Evolutionary conservation across 2,888 invertebrate species (phyloP), one percentile per base, ranked within the genome.

Genomic region (Anaspis maculata): DNA sequence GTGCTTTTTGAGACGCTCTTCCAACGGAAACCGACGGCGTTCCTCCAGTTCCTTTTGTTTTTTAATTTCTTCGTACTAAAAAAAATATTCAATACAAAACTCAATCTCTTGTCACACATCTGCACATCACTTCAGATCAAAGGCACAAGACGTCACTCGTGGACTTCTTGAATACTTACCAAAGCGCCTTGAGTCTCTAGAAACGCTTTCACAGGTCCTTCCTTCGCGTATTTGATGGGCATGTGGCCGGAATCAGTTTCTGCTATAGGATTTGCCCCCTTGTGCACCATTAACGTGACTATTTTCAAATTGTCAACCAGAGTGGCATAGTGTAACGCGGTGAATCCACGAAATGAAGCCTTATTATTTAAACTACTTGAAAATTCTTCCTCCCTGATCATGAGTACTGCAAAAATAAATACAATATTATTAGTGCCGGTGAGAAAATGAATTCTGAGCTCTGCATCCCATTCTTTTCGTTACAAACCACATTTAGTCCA

Each of bases 291-390:
- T 22, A 74, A 64, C 52, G 72, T 67, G 3, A 83, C 76, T 21
- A 77, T 71, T 13, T 70, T 70, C 2, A 69, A 54, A 45, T 81
- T 77, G 66, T 89, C 82, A 2, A 77, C 73, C 25, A 92, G 68
- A 30, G 81, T 86, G 6, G 91, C 90, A 69, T 92, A 92, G 65
- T 92, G 91, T 44, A 92, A 70, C 28, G 90, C 79, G 33, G 91
- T 90, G 66, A 87, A 89, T 16, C 88, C 90, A 45, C 78, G 72
- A 64, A 87, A 91, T 5, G 80, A 81, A 1, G 83, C 84, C 51
- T 77, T 72, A 48, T 73, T 76, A 56, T 79, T 79, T 60, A 83
- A 70, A 25, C 73, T 65, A 48, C 76, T 72, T 49, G 79, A 80
- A 66, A 92, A 92, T 61, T 91, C 88, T 42, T 85, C 82, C 59